Evolutionary conservation across 2,113 vertebrate species (phyloP).

Genomic region (Pongo abelii): DNA sequence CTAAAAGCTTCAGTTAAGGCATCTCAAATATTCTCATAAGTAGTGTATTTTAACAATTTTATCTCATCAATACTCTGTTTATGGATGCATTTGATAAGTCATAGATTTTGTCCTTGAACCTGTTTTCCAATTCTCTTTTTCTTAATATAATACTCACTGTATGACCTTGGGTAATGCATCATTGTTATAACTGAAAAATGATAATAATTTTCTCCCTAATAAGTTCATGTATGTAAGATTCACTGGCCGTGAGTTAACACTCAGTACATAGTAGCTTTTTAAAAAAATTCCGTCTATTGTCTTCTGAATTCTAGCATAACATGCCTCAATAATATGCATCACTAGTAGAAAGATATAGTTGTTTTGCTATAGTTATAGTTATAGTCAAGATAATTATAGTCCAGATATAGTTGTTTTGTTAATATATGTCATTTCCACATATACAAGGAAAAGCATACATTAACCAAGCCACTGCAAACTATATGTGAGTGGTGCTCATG

Average conservation of each 20-base stretch:
- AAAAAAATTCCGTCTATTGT: not conserved
- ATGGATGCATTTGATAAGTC: constrained; percentile 1
- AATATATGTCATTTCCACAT: not conserved
- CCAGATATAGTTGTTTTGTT: not conserved
- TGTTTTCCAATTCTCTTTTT: not conserved
- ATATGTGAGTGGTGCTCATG: not conserved
- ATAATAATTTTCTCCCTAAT: constrained; percentile 40
- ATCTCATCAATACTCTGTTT: constrained; percentile 47
- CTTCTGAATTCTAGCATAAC: not conserved
- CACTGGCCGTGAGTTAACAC: not conserved
- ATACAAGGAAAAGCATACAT: not conserved
- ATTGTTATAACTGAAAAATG: constrained; percentile 14
- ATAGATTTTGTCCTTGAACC: not conserved
- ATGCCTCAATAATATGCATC: not conserved
- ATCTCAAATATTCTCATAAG: constrained; percentile 47
- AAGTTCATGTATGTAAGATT: not conserved
- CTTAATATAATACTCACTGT: constrained; percentile 39
- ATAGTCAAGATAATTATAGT: too few relatives aligned
- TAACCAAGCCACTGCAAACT: not conserved
- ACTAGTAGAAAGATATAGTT: not conserved
- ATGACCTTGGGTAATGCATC: not conserved
- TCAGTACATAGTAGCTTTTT: not conserved
- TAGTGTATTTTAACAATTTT: constrained; percentile 13
- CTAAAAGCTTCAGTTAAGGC: constrained; percentile 49
- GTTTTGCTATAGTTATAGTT: not conserved